A percentile compares a stretch with the other conserved stretches of the same genome.
These are phyloP conservation scores for Sepiola atlantica DNA, from an alignment of 2,888 invertebrate species.

Conservation along the genomic window DNA sequence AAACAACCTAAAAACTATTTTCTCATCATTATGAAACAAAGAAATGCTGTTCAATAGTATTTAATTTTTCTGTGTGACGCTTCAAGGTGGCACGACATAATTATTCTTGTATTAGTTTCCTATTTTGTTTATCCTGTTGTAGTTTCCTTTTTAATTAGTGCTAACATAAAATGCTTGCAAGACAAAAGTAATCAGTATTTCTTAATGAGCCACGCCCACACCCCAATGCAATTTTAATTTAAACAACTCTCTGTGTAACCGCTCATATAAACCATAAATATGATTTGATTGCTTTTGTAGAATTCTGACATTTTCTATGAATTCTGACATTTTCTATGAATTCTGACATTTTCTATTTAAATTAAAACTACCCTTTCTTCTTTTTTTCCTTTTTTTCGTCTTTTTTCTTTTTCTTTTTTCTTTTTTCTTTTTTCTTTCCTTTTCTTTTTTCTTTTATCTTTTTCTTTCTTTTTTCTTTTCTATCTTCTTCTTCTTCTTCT, in stretches of 20 bases:
- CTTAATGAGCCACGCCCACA: neutral
- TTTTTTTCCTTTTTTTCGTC: neutral
- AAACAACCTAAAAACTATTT: too few relatives aligned
- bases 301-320: neutral
- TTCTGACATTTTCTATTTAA: neutral
- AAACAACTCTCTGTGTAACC: neutral
- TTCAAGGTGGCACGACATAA: neutral
- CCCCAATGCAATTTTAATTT: conserved; percentile 9
- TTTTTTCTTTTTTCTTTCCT: too few relatives aligned
- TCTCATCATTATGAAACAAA: neutral
- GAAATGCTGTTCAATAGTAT: neutral
- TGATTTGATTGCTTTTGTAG: neutral
- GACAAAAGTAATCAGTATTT: neutral
- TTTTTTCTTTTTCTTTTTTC: too few relatives aligned
- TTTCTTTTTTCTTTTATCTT: too few relatives aligned
- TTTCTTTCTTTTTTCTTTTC: too few relatives aligned
- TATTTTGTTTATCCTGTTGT: neutral
- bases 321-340: too few relatives aligned
- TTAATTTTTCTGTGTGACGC: neutral
- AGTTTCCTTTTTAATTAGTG: neutral
- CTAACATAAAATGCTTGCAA: neutral
- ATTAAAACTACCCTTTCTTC: neutral
- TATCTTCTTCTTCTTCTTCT: too few relatives aligned
- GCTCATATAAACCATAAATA: neutral
- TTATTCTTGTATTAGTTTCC: neutral